Evolutionary conservation across 2,797 vertebrate genomes (phyloP).

Genomic region (Eleutherodactylus coqui): DNA sequence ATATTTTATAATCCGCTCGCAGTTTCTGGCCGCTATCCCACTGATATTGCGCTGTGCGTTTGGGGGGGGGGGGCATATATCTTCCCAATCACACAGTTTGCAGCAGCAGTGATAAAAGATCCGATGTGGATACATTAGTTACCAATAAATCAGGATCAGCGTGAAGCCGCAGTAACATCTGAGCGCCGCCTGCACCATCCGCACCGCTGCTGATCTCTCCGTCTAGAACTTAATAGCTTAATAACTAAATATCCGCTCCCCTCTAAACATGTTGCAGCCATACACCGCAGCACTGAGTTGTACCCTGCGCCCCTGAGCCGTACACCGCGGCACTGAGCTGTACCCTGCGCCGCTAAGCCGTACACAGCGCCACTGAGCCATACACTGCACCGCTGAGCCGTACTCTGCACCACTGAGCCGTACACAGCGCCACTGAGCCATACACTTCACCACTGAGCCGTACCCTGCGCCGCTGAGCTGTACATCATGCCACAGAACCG

Average conservation of each 20-base stretch:
- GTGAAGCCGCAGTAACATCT: slow-evolving; percentile 33
- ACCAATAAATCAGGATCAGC: slow-evolving; percentile 44
- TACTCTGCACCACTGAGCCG: no score
- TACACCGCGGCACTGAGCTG: no score
- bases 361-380: no score
- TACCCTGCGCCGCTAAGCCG: no score
- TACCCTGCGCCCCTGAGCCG: not conserved
- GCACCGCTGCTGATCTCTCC: not conserved
- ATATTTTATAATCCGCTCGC: not conserved
- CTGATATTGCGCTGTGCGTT: not conserved
- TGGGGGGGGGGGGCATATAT: not conserved
- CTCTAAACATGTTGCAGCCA: not conserved
- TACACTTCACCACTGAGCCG: no score
- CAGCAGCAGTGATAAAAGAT: slow-evolving; percentile 33
- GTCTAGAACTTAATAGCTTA: not conserved
- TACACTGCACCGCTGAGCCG: no score
- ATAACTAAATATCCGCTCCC: slow-evolving; percentile 9
- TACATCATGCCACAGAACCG: no score
- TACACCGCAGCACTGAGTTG: no score
- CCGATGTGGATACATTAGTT: slow-evolving; percentile 18
- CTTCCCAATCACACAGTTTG: slow-evolving; percentile 25
- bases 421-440: no score
- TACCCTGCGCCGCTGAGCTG: no score
- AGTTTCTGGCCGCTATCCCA: not conserved
- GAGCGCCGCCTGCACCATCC: not conserved